Percentiles rank a stretch among this genome's conserved stretches.
Evolutionary conservation across 92 coral and sea anemone genomes (phyloP).

Genomic region (Palythoa heliodiscus): DNA sequence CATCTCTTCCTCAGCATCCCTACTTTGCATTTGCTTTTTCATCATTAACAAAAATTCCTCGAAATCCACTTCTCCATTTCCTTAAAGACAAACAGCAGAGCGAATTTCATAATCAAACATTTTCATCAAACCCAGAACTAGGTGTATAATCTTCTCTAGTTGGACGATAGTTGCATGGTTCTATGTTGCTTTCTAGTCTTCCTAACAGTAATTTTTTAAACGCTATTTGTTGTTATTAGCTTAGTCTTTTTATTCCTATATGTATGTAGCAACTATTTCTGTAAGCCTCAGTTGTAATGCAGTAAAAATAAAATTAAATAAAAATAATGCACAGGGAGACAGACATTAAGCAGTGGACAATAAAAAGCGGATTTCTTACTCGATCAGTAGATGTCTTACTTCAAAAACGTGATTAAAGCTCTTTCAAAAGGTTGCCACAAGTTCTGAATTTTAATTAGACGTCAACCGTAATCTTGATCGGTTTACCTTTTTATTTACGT

Average conservation of each 20-base stretch:
- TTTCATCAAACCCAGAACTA: neutral
- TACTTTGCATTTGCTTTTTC: slow-evolving; percentile 90
- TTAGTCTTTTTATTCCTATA: too few relatives aligned
- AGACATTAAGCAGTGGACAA: too few relatives aligned
- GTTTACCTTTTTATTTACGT: neutral
- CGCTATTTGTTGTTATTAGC: too few relatives aligned
- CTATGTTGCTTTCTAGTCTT: too few relatives aligned
- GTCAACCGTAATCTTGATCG: neutral
- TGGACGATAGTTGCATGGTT: too few relatives aligned
- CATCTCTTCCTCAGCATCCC: slow-evolving; percentile 89
- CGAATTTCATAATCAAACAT: neutral
- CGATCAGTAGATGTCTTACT: neutral
- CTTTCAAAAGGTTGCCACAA: neutral
- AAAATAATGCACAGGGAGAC: neutral
- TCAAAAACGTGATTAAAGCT: neutral
- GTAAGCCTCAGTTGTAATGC: too few relatives aligned
- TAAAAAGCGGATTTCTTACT: neutral
- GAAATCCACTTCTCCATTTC: slow-evolving; percentile 97
- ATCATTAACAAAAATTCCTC: slow-evolving; percentile 91
- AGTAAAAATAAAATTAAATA: too few relatives aligned
- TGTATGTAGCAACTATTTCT: too few relatives aligned
- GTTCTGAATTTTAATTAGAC: neutral
- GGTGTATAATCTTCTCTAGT: too few relatives aligned
- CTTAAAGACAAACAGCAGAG: slow-evolving; percentile 42
- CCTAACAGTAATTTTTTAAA: too few relatives aligned